Percentiles rank a stretch among this genome's conserved stretches.
phyloP scores from a whole-genome alignment of 2,797 vertebrate genomes.

The Poecile montanus region DNA sequence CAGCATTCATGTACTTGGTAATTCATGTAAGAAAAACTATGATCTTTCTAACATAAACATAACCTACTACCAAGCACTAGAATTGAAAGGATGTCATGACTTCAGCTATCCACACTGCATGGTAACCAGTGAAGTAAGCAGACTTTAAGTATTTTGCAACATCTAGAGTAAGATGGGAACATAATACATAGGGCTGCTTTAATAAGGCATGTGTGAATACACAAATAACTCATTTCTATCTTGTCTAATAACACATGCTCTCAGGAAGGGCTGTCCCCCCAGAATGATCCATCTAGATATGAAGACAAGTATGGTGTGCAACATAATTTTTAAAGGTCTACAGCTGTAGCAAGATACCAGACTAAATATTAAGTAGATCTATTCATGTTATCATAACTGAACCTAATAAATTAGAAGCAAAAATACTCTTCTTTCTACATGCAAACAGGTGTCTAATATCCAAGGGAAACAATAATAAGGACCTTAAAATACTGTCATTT shows the following conservation, averaged over 20 bases:
- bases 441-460: background rate
- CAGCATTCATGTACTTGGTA: background rate
- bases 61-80: background rate
- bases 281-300: background rate
- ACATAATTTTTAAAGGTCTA: background rate
- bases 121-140: background rate
- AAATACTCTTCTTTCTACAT: background rate
- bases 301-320: background rate
- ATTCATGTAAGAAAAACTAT: background rate
- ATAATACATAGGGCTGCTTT: background rate
- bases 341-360: background rate
- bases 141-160: background rate
- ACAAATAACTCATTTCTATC: background rate
- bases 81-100: background rate
- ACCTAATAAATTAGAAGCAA: background rate
- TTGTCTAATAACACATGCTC: background rate
- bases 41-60: slow-evolving; percentile 25
- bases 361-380: background rate
- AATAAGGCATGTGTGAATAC: background rate
- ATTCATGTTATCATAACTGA: background rate
- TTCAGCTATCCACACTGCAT: background rate
- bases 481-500: background rate
- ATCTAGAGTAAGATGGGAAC: background rate
- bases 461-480: background rate
- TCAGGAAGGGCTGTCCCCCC: background rate